A percentile compares a stretch with the other conserved stretches of the same genome.
These are phyloP conservation scores for Oxycera nigricornis DNA, from an alignment of 2,888 invertebrate genomes.

Conservation along the genomic window DNA sequence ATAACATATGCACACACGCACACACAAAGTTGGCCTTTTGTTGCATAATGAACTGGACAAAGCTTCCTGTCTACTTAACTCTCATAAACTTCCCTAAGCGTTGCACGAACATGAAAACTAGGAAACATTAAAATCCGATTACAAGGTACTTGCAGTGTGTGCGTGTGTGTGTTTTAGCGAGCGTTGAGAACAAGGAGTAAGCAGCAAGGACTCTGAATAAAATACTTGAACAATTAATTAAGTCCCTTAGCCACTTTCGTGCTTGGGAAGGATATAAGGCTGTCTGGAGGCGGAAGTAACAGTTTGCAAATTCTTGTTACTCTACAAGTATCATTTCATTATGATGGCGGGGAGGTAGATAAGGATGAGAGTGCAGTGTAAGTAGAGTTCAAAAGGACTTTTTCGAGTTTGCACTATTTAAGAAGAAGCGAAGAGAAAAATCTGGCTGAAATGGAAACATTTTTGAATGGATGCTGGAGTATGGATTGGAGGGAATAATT, in stretches of 20 bases:
- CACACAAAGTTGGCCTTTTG: not conserved
- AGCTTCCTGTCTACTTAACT: not conserved
- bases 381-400: too few species aligned
- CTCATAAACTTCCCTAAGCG: not conserved
- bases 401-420: too few species aligned
- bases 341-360: too few species aligned
- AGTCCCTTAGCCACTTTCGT: slow-evolving; percentile 27
- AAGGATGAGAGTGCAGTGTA: too few species aligned
- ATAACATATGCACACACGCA: not conserved
- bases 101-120: not conserved
- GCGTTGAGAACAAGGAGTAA: too few species aligned
- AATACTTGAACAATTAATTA: slow-evolving; percentile 34
- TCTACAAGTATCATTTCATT: not conserved
- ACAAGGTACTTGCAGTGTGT: slow-evolving; percentile 19
- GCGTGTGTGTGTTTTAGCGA: too few species aligned
- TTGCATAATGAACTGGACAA: not conserved
- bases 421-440: too few species aligned
- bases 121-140: slow-evolving; percentile 34
- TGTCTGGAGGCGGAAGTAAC: not conserved
- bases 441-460: too few species aligned
- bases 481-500: too few species aligned
- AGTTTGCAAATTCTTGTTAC: not conserved
- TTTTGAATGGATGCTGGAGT: too few species aligned
- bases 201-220: not conserved
- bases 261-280: not conserved